Percentiles rank a stretch among this genome's conserved stretches.
Conservation (phyloP, 1,140 invertebrate genomes). For the Euwallacea fornicatus region DNA sequence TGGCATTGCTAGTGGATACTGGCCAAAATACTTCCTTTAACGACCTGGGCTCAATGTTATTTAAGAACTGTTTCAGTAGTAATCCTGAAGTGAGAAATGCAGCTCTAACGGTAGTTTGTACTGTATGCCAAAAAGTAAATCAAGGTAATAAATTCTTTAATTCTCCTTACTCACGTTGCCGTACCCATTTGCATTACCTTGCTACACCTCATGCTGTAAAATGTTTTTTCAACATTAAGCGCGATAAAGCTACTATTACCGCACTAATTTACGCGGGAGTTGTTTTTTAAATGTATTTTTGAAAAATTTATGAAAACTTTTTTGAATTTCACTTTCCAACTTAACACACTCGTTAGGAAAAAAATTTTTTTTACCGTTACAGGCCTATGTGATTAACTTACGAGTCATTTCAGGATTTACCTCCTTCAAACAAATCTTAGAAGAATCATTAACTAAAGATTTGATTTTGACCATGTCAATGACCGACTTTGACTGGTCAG, state of each 20-base stretch:
- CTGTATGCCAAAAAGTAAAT: constrained; percentile 29
- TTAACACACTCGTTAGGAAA: too few relatives aligned
- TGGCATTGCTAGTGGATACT: constrained; percentile 29
- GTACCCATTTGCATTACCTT: too few relatives aligned
- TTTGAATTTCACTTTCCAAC: too few relatives aligned
- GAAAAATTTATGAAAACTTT: too few relatives aligned
- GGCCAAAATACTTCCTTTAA: constrained; percentile 21
- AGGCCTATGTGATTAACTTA: too few relatives aligned
- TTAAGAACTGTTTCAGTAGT: constrained; percentile 22
- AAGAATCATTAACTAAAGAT: constrained; percentile 16
- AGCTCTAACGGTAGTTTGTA: constrained; percentile 30
- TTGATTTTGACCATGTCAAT: constrained; percentile 28
- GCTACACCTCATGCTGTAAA: too few relatives aligned
- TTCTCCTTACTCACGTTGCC: too few relatives aligned
- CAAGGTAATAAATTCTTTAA: constrained; percentile 19
- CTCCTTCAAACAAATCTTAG: constrained; percentile 32
- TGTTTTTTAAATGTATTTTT: too few relatives aligned
- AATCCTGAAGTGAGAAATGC: constrained; percentile 25
- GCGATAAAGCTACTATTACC: too few relatives aligned
- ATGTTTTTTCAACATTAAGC: too few relatives aligned
- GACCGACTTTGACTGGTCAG: constrained; percentile 17
- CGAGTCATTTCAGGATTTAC: constrained; percentile 12
- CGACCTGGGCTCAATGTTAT: constrained; percentile 27
- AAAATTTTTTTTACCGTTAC: too few relatives aligned
- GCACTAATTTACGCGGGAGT: too few relatives aligned